These are phyloP conservation scores for Epizoanthus stellaris DNA, from an alignment of 92 coral and sea anemone genomes.

Conservation along the genomic window DNA sequence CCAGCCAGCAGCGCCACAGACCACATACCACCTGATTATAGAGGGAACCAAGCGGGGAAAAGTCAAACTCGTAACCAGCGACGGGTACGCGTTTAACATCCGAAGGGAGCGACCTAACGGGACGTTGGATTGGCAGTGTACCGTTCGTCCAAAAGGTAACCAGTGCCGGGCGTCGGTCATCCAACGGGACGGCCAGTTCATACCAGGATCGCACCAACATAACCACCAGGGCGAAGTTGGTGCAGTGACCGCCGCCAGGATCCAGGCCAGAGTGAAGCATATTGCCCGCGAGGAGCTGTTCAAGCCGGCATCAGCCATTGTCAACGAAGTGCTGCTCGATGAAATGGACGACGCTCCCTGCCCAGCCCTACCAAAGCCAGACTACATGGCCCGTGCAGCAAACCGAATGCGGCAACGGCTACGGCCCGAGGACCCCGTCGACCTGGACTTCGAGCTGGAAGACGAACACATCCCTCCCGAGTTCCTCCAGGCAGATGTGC, in stretches of 20 bases:
- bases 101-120: neutral
- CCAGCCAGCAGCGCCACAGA: neutral
- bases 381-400: constrained; percentile 19
- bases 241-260: neutral
- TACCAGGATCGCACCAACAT: neutral
- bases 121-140: constrained; percentile 37
- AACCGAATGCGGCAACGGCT: constrained; percentile 23
- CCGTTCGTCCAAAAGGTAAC: constrained; percentile 11
- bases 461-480: constrained; percentile 34
- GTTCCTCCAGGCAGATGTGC: constrained; percentile 31
- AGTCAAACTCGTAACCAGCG: constrained; percentile 11
- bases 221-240: constrained; percentile 14
- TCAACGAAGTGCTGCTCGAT: constrained; percentile 7
- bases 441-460: constrained; percentile 27
- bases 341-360: constrained; percentile 31
- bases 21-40: neutral
- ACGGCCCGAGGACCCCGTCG: constrained; percentile 33
- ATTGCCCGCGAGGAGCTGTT: constrained; percentile 7
- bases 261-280: neutral
- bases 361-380: constrained; percentile 23
- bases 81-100: constrained; percentile 25
- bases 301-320: constrained; percentile 2
- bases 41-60: constrained; percentile 31
- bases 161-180: constrained; percentile 17
- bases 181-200: constrained; percentile 23